Base-by-base conservation (phyloP, 2,113 vertebrate genomes). In the Upupa epops region DNA sequence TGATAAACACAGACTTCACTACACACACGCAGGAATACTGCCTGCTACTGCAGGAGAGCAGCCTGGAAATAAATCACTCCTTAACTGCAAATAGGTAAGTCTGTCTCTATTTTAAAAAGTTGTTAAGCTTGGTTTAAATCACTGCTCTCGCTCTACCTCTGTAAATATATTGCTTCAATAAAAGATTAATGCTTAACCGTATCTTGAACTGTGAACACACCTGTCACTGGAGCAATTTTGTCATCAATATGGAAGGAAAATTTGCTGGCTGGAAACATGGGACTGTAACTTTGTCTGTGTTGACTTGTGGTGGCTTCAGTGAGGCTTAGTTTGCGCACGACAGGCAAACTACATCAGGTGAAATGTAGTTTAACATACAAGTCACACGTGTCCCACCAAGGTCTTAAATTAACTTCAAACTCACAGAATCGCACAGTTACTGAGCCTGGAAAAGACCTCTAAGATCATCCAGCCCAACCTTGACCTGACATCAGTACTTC, bases 1-100 rank as follows among this genome's bases (percentile, higher is more conserved):
- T 90, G 97, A 95, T 93, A 97, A 90, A 81, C 86, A 90, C 17
- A 70, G 31, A 72, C 52, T 52, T 73, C 32, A 31, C 42, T 61
- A 52, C 58, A 46, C 45, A 70, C 31, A 42, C n/a, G 61, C 18
- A 58, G 64, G 70, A 25, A 36, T 37, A 20, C 54, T 59, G 22
- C 49, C 13, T 69, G n/a, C 32, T 69, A 18, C 46, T 31, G 45
- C 42, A 46, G 52, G 72, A 24, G n/a, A 93, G 34, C 36, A 48
- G 32, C 56, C 75, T 51, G 28, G 37, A 81, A 89, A 94, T 36
- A 92, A 89, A 55, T 40, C 45, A 52, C 56, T 60, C n/a, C 65
- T 54, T 61, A 76, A 26, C 11, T 59, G 19, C 22, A 17, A 59
- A 69, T 26, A 89, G 74, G 92, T 95, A 95, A 32, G 46, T 15